These are phyloP conservation scores for Cheilosia pagana DNA, from an alignment of 2,888 invertebrate species.

Conservation along the genomic window DNA sequence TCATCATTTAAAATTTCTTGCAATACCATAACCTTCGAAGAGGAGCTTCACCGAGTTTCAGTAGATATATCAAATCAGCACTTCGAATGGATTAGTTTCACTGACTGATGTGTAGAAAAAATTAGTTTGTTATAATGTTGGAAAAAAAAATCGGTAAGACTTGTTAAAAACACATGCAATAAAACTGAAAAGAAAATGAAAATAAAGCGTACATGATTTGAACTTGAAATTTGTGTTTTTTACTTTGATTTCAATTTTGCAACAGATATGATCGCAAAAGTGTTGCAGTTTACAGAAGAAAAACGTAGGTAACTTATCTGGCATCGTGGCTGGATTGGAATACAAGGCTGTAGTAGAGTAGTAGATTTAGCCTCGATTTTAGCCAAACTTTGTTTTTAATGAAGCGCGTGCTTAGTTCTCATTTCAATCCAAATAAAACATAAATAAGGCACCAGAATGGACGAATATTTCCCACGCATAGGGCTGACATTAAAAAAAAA, in stretches of 20 bases:
- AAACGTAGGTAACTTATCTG: too few species aligned
- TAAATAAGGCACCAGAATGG: too few species aligned
- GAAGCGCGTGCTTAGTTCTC: too few species aligned
- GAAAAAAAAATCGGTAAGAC: slow-evolving; percentile 11
- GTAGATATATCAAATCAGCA: neutral
- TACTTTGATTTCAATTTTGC: neutral
- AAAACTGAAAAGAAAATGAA: slow-evolving; percentile 20
- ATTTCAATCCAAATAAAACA: too few species aligned
- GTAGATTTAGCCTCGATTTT: too few species aligned
- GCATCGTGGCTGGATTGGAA: too few species aligned
- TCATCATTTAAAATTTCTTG: slow-evolving; percentile 10
- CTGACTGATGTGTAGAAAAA: slow-evolving; percentile 50
- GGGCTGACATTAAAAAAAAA: too few species aligned
- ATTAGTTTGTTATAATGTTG: slow-evolving; percentile 20
- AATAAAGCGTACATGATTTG: slow-evolving; percentile 22
- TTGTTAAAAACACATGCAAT: slow-evolving; percentile 13
- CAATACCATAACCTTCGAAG: slow-evolving; percentile 1
- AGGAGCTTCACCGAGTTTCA: neutral
- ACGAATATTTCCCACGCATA: too few species aligned
- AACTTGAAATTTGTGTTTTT: slow-evolving; percentile 4
- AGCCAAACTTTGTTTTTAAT: too few species aligned
- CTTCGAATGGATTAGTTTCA: slow-evolving; percentile 7
- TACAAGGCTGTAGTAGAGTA: too few species aligned
- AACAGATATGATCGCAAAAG: too few species aligned
- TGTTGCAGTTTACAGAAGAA: too few species aligned